Evolutionary conservation across 2,113 vertebrate species (phyloP).

Genomic region (Aegypius monachus): DNA sequence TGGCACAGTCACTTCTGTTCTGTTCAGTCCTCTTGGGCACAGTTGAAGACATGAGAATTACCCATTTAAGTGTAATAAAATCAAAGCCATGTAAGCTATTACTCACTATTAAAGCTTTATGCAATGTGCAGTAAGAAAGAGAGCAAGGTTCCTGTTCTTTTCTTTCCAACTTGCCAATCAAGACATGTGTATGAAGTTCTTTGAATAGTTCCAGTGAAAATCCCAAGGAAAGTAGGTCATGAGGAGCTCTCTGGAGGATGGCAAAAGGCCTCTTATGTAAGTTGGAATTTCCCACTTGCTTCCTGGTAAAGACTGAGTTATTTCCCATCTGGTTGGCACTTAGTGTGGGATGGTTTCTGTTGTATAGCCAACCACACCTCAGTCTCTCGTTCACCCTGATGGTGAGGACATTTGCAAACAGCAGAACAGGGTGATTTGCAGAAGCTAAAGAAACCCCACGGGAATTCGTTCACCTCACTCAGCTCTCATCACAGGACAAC

Average conservation of each 20-base stretch:
- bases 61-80: conserved; percentile 61
- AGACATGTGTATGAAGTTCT: not conserved
- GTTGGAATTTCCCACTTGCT: not conserved
- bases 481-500: not conserved
- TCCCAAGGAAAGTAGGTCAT: not conserved
- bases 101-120: conserved; percentile 42
- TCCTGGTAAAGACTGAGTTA: not conserved
- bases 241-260: not conserved
- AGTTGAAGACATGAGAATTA: conserved; percentile 34
- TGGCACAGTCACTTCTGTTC: conserved; percentile 8
- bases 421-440: not conserved
- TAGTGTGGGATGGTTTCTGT: not conserved
- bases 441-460: not conserved
- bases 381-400: not conserved
- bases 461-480: not conserved
- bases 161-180: not conserved
- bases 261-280: not conserved
- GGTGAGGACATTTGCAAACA: not conserved
- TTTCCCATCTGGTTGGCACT: not conserved
- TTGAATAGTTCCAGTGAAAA: not conserved
- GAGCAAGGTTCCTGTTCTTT: not conserved
- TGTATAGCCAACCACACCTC: not conserved
- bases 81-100: conserved; percentile 57
- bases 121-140: not conserved
- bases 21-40: conserved; percentile 27